Percentiles rank a stretch among this genome's conserved stretches.
phyloP scores from a whole-genome alignment of 1,140 invertebrate genomes.

The Trachelipus rathkii region DNA sequence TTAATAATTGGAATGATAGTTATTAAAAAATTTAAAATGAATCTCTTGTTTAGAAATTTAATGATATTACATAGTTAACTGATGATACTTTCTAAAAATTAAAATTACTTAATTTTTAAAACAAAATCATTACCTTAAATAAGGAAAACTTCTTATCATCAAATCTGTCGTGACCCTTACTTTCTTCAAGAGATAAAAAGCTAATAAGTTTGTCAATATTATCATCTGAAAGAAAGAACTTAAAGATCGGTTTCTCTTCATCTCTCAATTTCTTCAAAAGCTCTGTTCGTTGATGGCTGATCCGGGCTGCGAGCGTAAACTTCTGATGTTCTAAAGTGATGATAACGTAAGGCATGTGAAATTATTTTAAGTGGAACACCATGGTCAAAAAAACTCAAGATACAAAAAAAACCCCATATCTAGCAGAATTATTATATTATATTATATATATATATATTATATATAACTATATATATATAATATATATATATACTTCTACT shows the following conservation, averaged over 20 bases:
- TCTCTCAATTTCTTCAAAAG: constrained; percentile 54
- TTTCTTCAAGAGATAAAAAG: constrained; percentile 77
- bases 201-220: constrained; percentile 70
- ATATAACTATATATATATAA: no score
- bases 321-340: constrained; percentile 50
- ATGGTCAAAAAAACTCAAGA: neutral
- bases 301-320: constrained; percentile 61
- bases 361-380: neutral
- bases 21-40: no score
- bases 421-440: neutral
- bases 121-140: constrained; percentile 61
- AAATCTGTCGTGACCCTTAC: constrained; percentile 77
- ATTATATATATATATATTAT: neutral
- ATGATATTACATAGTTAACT: no score
- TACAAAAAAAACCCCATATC: neutral
- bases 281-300: constrained; percentile 59
- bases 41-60: no score
- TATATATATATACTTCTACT: no score
- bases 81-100: no score
- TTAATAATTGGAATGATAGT: no score
- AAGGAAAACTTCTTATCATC: constrained; percentile 61
- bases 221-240: constrained; percentile 64
- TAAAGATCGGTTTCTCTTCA: constrained; percentile 62
- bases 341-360: neutral
- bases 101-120: no score